Percentiles rank a stretch among this genome's conserved stretches.
Conservation (phyloP, 2,797 vertebrate species). For the Sciurus vulgaris region DNA sequence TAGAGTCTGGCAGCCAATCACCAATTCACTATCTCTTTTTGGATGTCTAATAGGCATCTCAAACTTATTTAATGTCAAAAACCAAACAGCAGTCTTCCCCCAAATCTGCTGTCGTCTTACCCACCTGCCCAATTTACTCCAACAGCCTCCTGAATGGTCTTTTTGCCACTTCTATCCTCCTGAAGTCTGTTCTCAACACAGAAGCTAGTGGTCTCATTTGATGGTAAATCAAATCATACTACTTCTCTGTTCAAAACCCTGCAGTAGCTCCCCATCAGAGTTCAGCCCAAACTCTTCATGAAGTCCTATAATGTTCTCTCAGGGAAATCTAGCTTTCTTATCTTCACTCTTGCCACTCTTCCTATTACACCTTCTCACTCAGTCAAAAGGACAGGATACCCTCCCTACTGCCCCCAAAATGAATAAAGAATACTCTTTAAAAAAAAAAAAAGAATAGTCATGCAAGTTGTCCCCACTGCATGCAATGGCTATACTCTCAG, state of each 20-base stretch:
- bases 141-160: not conserved
- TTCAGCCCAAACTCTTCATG: not conserved
- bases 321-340: not conserved
- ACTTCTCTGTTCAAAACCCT: not conserved
- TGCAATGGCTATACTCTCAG: not conserved
- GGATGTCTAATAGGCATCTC: not conserved
- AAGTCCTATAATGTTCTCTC: not conserved
- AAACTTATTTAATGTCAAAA: not conserved
- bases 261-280: not conserved
- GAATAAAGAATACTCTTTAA: no score
- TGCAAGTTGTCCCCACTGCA: not conserved
- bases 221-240: not conserved
- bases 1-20: not conserved
- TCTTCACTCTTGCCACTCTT: not conserved
- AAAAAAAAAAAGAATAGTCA: no score
- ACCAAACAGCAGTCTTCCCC: not conserved
- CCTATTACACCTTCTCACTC: not conserved
- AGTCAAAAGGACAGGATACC: not conserved
- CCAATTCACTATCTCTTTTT: not conserved
- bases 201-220: not conserved
- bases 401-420: not conserved
- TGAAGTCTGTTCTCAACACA: not conserved
- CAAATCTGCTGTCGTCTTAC: not conserved
- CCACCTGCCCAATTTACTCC: not conserved
- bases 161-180: not conserved